A percentile compares a stretch with the other conserved stretches of the same genome.
phyloP scores from a whole-genome alignment of 37 sponge, comb jelly and placozoan genomes.

The Halisarca cf. caerulea region DNA sequence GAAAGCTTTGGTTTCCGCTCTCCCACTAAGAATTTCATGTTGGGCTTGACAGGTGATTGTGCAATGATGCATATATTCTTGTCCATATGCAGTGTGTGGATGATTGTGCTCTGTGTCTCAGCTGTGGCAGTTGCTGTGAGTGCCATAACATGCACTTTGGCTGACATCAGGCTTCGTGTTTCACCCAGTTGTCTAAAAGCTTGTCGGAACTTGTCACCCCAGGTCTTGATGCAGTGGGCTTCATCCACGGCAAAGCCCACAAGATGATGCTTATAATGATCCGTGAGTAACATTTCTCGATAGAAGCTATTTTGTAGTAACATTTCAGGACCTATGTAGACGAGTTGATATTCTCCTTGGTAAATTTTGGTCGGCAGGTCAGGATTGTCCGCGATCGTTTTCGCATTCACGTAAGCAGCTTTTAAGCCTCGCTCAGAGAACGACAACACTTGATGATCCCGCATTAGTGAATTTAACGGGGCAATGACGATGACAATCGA shows the following conservation, averaged over 20 bases:
- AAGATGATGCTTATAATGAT: background rate
- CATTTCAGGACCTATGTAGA: slow-evolving; percentile 1
- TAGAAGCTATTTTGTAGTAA: background rate
- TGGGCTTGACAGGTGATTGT: too few species aligned
- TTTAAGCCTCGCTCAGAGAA: background rate
- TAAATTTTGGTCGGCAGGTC: background rate
- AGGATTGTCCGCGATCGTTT: background rate
- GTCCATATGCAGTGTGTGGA: background rate
- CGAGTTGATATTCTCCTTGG: background rate
- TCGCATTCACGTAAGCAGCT: background rate
- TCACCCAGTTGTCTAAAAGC: background rate
- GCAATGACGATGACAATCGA: background rate
- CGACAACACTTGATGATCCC: background rate
- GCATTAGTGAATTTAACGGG: background rate
- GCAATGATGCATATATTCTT: background rate
- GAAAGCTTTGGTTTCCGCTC: too few species aligned
- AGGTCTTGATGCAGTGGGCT: too few species aligned
- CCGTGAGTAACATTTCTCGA: background rate
- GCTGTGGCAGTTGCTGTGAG: background rate
- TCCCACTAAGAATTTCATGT: too few species aligned
- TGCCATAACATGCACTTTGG: background rate
- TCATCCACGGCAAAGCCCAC: background rate
- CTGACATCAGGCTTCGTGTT: background rate
- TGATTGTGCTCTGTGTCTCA: background rate
- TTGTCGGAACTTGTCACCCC: background rate